These are phyloP conservation scores for Doris montereyensis DNA, from an alignment of 2,888 invertebrate species.

Conservation along the genomic window DNA sequence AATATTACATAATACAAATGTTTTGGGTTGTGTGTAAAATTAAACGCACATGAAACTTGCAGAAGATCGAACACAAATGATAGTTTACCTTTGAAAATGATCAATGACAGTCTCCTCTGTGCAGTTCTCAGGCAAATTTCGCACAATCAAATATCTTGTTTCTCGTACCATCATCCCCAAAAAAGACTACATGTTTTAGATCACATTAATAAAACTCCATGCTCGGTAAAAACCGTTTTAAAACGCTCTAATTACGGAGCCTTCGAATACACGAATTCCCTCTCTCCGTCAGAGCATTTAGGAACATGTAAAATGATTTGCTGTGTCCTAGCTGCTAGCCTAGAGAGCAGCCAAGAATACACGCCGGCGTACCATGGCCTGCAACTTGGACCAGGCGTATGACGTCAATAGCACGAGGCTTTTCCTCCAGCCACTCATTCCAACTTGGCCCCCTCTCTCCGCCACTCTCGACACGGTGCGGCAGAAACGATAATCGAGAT, in stretches of 20 bases:
- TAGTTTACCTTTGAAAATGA: conserved; percentile 93
- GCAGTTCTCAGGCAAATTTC: conserved; percentile 99
- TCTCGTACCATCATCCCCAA: conserved; percentile 94
- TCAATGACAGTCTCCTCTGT: conserved; percentile 97
- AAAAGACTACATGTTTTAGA: conserved; percentile 51
- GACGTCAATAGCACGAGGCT: neutral
- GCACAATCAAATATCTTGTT: conserved; percentile 99
- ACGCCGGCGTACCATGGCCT: conserved; percentile 2
- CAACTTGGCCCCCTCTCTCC: too few relatives aligned
- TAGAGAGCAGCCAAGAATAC: conserved; percentile 13
- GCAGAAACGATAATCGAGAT: too few relatives aligned
- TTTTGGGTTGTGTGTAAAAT: too few relatives aligned
- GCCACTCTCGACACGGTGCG: conserved; percentile 11
- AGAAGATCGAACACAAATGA: too few relatives aligned
- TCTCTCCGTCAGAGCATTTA: too few relatives aligned
- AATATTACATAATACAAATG: too few relatives aligned
- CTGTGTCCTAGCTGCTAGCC: too few relatives aligned
- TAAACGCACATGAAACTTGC: too few relatives aligned
- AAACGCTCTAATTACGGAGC: too few relatives aligned
- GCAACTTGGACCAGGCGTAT: conserved; percentile 17
- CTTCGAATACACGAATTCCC: too few relatives aligned
- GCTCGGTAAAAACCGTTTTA: conserved; percentile 20
- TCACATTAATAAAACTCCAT: conserved; percentile 43
- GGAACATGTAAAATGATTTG: conserved; percentile 39
- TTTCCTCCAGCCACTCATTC: neutral